Conservation (phyloP, 2,797 vertebrate species). For the Synaphobranchus kaupii region DNA sequence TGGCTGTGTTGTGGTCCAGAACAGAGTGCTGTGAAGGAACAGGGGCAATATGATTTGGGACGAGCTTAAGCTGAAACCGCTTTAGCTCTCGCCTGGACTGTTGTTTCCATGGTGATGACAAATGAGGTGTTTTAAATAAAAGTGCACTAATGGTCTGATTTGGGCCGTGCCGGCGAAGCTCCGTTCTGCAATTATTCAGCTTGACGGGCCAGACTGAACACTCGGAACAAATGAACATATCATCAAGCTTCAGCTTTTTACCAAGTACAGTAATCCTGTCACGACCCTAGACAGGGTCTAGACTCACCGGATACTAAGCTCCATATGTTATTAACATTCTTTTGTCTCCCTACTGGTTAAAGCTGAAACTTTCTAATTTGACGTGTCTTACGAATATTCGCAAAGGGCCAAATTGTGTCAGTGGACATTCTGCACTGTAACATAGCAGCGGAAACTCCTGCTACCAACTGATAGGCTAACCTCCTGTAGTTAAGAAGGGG, state of each 20-base stretch:
- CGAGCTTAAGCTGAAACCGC: background rate
- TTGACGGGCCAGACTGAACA: background rate
- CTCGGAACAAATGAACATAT: background rate
- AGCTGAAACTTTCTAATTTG: background rate
- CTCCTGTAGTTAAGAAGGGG: too few relatives aligned
- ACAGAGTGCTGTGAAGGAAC: background rate
- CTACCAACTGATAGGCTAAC: too few relatives aligned
- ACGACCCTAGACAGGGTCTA: background rate
- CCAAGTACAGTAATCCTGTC: background rate
- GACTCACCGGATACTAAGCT: background rate
- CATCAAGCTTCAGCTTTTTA: background rate
- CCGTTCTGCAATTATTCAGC: background rate
- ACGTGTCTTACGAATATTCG: background rate
- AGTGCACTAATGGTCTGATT: background rate
- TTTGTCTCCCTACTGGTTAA: background rate
- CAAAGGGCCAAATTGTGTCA: background rate
- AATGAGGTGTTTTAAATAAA: background rate
- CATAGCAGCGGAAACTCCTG: background rate
- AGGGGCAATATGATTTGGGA: background rate
- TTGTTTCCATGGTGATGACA: constrained; percentile 9
- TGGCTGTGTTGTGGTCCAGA: background rate
- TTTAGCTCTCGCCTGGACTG: background rate
- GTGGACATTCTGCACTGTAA: background rate
- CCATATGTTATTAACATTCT: background rate
- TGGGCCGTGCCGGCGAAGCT: background rate